These are phyloP conservation scores for Rhineura floridana DNA, from an alignment of 2,113 vertebrate genomes.

Conservation along the genomic window DNA sequence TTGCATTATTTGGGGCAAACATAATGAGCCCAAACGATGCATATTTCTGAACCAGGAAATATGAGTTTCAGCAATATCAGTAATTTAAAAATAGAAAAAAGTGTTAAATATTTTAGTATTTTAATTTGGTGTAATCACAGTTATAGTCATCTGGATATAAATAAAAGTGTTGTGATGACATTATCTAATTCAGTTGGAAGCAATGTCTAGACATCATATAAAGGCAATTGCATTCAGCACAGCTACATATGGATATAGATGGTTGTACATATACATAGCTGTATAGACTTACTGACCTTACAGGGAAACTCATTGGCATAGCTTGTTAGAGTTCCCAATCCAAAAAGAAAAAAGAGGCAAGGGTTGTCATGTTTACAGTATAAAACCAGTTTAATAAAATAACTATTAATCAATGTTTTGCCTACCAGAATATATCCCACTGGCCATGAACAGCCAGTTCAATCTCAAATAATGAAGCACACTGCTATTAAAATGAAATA, in stretches of 20 bases:
- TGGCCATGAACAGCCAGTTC: slow-evolving; percentile 51
- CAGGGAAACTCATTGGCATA: not conserved
- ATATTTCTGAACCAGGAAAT: not conserved
- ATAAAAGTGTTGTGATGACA: slow-evolving; percentile 25
- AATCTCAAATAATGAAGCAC: slow-evolving; percentile 44
- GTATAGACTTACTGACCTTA: not conserved
- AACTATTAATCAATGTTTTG: slow-evolving; percentile 61
- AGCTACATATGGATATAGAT: not conserved
- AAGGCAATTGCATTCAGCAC: not conserved
- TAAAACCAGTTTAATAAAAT: slow-evolving; percentile 51
- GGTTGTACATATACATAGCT: not conserved
- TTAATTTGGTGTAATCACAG: slow-evolving; percentile 56
- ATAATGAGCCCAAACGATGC: not conserved
- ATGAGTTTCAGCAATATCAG: not conserved
- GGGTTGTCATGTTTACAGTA: not conserved
- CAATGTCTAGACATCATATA: not conserved
- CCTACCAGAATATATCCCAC: slow-evolving; percentile 46
- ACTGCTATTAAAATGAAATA: slow-evolving; percentile 56
- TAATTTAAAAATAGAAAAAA: not conserved
- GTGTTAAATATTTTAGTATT: not conserved
- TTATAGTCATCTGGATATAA: slow-evolving; percentile 36
- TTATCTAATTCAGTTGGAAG: not conserved
- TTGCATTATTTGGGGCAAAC: not conserved
- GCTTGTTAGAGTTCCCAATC: slow-evolving; percentile 4
- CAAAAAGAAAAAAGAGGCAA: not conserved